Evolutionary conservation across 2,888 invertebrate genomes (phyloP), one percentile per base, ranked within the genome.

Genomic region (Amphipyra berbera): DNA sequence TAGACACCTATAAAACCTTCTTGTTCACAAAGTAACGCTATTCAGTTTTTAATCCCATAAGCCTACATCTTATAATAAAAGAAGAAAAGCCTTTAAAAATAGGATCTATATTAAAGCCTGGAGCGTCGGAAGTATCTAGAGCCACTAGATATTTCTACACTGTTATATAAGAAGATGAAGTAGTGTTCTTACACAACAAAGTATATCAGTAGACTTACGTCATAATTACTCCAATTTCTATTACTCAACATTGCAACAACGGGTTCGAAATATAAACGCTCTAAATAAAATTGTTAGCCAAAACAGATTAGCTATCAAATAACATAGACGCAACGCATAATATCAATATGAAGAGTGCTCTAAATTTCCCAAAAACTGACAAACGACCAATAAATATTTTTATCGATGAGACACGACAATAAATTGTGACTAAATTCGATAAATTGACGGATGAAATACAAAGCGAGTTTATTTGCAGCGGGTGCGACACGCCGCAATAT

Each of bases 401-500:
- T 79, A 82, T 81, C 78, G 76, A 71, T 69, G 75, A 76, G 73
- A 77, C 76, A 73, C 68, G 77, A 77, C 79, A 78, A 82, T 82
- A 83, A 80, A 84, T 81, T 80, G 61, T 66, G 79, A 58, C 67
- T 78, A 76, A 80, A 85, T 82, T 83, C 76, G 80, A 85, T 78
- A 78, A 78, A 78, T 78, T 78, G 81, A 80, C 71, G 81, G 78
- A 78, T 74, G 70, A 55, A 81, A 81, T 81, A 79, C 76, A 78
- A 79, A 58, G 54, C 56, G 63, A 54, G 62, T 67, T 76, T 54
- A 70, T 75, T 70, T 53, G 37, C 50, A 53, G 48, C 45, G 49
- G 48, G 42, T 10, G 76, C 76, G 61, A 79, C 48, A 64, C 54
- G 58, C 72, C 68, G 58, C 66, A 66, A 75, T 78, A 72, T 75